Percentiles rank a stretch among this genome's conserved stretches.
phyloP scores from a whole-genome alignment of 2,113 vertebrate genomes.

The Bubo scandiacus region DNA sequence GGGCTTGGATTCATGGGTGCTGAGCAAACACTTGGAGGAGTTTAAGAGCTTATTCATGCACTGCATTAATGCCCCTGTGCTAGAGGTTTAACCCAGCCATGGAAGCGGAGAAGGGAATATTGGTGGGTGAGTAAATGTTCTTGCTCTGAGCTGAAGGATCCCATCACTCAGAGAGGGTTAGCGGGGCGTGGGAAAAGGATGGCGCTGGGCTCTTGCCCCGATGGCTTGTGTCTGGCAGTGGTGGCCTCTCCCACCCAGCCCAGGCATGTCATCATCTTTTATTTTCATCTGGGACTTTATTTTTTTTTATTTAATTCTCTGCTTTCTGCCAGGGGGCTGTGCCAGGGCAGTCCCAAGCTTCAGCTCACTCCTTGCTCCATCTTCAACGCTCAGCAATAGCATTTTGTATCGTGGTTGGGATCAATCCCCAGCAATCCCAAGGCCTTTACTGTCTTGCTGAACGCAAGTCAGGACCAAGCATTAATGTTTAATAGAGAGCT shows the following conservation, averaged over 20 bases:
- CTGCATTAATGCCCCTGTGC: not conserved
- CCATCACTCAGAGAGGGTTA: not conserved
- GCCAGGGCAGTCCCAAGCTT: not conserved
- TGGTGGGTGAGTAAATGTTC: not conserved
- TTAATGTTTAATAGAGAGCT: conserved; percentile 8
- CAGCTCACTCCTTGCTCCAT: not conserved
- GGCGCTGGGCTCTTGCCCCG: not conserved
- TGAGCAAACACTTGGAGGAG: not conserved
- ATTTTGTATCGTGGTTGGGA: not conserved
- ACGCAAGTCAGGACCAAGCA: not conserved
- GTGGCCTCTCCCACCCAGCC: not conserved
- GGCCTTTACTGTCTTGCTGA: not conserved
- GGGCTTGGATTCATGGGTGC: not conserved
- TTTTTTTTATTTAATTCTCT: not conserved
- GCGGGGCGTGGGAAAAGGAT: not conserved
- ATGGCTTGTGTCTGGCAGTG: not conserved
- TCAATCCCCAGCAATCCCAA: not conserved
- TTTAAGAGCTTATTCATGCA: not conserved
- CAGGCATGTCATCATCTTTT: not conserved
- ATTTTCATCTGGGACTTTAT: not conserved
- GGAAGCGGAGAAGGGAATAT: not conserved
- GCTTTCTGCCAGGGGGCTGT: not conserved
- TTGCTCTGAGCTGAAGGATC: not conserved
- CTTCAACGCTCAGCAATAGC: not conserved
- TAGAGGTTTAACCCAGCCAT: not conserved